Base-by-base conservation (phyloP, 2,888 invertebrate species). In the Steinernema scapterisci region DNA sequence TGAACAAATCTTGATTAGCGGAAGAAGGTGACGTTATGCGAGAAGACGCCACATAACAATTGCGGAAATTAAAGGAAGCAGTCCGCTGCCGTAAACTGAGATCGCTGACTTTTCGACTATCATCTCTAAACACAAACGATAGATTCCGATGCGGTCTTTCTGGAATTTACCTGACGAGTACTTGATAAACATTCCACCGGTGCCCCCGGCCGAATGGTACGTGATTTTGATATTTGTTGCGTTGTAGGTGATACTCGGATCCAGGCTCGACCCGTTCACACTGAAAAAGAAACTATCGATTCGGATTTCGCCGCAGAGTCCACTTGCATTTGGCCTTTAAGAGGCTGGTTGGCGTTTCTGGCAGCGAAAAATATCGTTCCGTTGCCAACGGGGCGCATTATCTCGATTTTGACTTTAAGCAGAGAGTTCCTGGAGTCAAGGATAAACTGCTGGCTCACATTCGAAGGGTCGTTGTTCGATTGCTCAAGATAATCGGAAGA, bases 171-270 rank as follows among this genome's bases (percentile, higher is more conserved):
- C 27, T 63, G 63, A 9, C 1, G 63, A 31, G 31, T 63, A 63
- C 27, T 63, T 63, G 9, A 63, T 31, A 31, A 63, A 31, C 63
- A 63, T 63, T 31, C 63, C 63, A 1, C 63, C 63, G 1, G 63
- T 63, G 13, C 63, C 63, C 27, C 63, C 63, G 16, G 16, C 5
- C 7, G 63, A 63, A 2, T n/a, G 63, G 38, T 63, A 63, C 1
- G 63, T 63, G 21, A 63, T 63, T 38, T 63, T 63, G 11, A 63
- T 38, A 31, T 63, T 63, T 31, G 63, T 63, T 27, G 63, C 63
- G 63, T 63, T 63, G 63, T 63, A 63, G 16, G 63, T 31, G 63
- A 63, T 31, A 31, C 19, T 63, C 31, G 23, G 6, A 31, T 11
- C 27, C 27, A 27, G 31, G 16, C 27, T 63, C 16, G 63, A 63